Evolutionary conservation across 2,797 vertebrate genomes (phyloP), one percentile per base, ranked within the genome.

Genomic region (Pogoniulus pusillus): DNA sequence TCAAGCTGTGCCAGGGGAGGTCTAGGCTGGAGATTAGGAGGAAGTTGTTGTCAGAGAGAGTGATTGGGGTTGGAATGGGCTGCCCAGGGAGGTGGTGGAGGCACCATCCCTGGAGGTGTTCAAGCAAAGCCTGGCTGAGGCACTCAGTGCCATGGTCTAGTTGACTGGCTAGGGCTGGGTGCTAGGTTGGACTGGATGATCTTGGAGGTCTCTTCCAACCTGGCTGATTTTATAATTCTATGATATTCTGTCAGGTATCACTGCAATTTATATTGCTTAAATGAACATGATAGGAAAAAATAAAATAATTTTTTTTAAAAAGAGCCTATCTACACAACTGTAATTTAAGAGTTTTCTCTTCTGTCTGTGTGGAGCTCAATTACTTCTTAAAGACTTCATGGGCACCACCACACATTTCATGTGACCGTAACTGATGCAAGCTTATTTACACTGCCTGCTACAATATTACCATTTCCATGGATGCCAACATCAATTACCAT

Each of bases 391-490:
- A 53, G 23, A 85, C 51, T 91, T 93, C 78, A 51, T 43, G 73
- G 51, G 89, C 92, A 71, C 58, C 75, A 86, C 60, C 51, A 85
- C 3, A 27, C 58, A 93, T 37, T 94, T 74, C 64, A 71, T 89
- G 35, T 74, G 57, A 75, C 57, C 6, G 3, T 71, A 94, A 91
- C 77, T 90, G 73, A 78, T 17, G 39, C 75, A 3, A 15, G 78
- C 70, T 78, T 83, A 97, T 87, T 92, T 92, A 94, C 95, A 96
- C 13, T 69, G 77, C 76, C 85, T 91, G 82, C 51, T 95, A 92
- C 60, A 70, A 96, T 96, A 96, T 96, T 91, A 93, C 7, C 89
- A 95, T 96, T 96, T 96, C 77, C 82, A 77, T 87, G 65, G 91
- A 85, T 95, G 96, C 77, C 94, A 96, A n/a, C 58, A 91, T 94